Evolutionary conservation across 2,888 invertebrate genomes (phyloP), one percentile per base, ranked within the genome.

Genomic region (Panopea generosa): DNA sequence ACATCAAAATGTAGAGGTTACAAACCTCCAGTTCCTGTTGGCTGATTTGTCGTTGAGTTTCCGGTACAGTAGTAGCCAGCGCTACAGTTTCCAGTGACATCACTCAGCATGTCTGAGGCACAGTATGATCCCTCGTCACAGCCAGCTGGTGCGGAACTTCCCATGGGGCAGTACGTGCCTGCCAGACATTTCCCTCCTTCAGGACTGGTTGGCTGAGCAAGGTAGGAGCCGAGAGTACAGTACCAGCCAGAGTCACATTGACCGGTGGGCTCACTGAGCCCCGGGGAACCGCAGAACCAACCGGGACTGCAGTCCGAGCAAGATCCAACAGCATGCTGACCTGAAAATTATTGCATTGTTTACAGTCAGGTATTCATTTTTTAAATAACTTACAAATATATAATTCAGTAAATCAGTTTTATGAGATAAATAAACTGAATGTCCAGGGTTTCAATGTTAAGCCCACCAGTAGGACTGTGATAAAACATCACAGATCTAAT

Each of bases 51-150:
- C 4, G 76, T 77, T 11, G 77, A 80, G 82, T 91, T 91, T 18
- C 75, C 77, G 26, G 77, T 83, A 74, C 92, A 92, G 82, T 89
- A 91, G 78, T 88, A 92, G 4, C 92, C 92, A 27, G 90, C 87
- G 57, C 83, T 56, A 62, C 91, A 92, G 45, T 82, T 75, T 14
- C 85, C 89, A 9, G 84, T 73, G 1, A 88, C 86, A 11, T 79
- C 38, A n/a, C 77, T 56, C 81, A 89, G 86, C 77, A 77, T 84
- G 50, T 86, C 81, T 18, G 75, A 74, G 27, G 87, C 82, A 74
- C 90, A 90, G 78, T 88, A 90, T 63, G 84, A 69, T 11, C 90
- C 90, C 24, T 86, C 85, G 33, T 85, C 84, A 83, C 90, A 90
- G 11, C 86, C 86, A 9, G 66, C 70, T 1, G 91, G 90, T 7